Evolutionary conservation across 2,113 vertebrate genomes (phyloP).

Genomic region (Cacatua alba): DNA sequence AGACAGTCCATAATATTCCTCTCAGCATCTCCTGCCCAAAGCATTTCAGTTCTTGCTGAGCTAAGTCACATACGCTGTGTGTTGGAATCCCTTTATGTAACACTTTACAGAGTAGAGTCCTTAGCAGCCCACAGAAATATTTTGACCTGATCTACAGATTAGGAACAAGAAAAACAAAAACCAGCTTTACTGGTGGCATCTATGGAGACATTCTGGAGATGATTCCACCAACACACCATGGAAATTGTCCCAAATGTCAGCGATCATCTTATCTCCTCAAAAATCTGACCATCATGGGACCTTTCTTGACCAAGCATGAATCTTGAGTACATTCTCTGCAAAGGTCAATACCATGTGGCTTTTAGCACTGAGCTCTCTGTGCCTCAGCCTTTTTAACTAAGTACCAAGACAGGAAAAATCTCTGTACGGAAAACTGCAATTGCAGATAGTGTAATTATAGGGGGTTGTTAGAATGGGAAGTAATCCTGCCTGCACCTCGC

Average conservation of each 20-base stretch:
- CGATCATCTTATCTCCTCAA: not conserved
- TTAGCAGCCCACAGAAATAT: not conserved
- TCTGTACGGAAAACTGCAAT: not conserved
- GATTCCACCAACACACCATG: not conserved
- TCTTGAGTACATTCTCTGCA: not conserved
- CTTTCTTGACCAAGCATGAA: not conserved
- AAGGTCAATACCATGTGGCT: not conserved
- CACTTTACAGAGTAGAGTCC: not conserved
- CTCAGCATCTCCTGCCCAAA: not conserved
- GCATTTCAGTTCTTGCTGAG: not conserved
- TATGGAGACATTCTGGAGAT: not conserved
- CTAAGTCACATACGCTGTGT: not conserved
- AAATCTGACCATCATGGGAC: not conserved
- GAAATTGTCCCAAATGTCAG: not conserved
- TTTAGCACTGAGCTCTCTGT: not conserved
- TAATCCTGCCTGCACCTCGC: accelerated
- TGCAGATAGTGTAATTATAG: not conserved
- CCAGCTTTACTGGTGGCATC: not conserved
- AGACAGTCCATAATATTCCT: not conserved
- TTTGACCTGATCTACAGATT: not conserved
- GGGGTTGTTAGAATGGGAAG: not conserved
- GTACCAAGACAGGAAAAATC: not conserved
- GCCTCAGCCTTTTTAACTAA: not conserved
- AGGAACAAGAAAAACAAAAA: not conserved
- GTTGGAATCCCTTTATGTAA: not conserved